Conservation (phyloP, 2,113 vertebrate species). For the Gnathonemus echidnorhynchus region DNA sequence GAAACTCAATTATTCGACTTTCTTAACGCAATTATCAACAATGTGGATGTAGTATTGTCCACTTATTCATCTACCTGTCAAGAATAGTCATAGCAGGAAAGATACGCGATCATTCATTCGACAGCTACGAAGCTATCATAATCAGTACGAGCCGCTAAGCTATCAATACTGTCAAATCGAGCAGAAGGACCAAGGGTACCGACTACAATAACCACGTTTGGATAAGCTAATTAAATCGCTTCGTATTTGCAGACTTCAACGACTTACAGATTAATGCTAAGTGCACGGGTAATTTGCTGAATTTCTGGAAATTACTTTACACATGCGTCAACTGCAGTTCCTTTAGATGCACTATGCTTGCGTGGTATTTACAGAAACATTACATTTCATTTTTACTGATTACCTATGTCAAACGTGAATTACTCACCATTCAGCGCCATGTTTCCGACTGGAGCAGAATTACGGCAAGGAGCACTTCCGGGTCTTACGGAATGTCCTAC, state of each 20-base stretch:
- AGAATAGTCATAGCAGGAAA: not conserved
- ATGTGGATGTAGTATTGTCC: not conserved
- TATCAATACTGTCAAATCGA: not conserved
- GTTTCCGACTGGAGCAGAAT: slow-evolving; percentile 67
- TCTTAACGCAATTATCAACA: not conserved
- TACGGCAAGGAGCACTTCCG: slow-evolving; percentile 55
- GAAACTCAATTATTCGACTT: not conserved
- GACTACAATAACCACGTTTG: not conserved
- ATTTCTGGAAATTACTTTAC: not conserved
- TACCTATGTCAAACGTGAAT: not conserved
- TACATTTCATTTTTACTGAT: not conserved
- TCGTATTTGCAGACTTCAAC: not conserved
- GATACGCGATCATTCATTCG: not conserved
- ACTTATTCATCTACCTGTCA: not conserved
- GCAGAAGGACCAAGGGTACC: not conserved
- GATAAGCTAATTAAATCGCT: not conserved
- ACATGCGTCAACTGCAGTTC: not conserved
- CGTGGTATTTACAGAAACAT: not conserved
- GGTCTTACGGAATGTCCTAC: slow-evolving; percentile 26
- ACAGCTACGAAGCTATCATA: not conserved
- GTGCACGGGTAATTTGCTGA: not conserved
- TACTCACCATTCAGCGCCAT: slow-evolving; percentile 63
- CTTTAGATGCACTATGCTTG: not conserved
- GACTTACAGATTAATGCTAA: not conserved
- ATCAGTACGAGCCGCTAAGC: not conserved